Conservation (phyloP, 92 coral and sea anemone genomes). For the Micromussa lordhowensis region DNA sequence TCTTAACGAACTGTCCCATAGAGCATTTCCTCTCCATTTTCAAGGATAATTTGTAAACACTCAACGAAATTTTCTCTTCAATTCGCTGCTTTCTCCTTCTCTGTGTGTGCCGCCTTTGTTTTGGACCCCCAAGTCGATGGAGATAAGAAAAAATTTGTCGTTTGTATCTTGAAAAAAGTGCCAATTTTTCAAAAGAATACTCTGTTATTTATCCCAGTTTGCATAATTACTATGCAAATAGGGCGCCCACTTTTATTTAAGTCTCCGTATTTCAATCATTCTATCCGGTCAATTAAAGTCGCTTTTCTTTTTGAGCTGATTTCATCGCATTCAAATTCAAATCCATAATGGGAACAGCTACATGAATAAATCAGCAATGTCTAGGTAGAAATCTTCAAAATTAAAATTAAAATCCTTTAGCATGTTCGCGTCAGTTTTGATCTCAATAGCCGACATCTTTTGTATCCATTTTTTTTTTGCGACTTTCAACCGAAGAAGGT, state of each 20-base stretch:
- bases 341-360: slow-evolving; percentile 1
- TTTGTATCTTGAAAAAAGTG: not conserved
- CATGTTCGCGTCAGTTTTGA: not conserved
- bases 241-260: not conserved
- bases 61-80: not conserved
- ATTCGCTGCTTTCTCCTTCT: not conserved
- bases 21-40: not conserved
- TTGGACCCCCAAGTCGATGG: slow-evolving; percentile 16
- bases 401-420: not conserved
- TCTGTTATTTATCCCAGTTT: slow-evolving; percentile 2
- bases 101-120: not conserved
- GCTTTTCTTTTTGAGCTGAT: slow-evolving; percentile 18
- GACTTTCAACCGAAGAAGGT: not conserved
- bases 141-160: slow-evolving; percentile 1
- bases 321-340: slow-evolving; percentile 39
- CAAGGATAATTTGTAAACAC: slow-evolving; percentile 15
- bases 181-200: not conserved
- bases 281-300: slow-evolving; percentile 53
- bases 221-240: slow-evolving; percentile 26
- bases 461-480: not conserved
- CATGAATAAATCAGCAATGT: slow-evolving; percentile 12
- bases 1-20: not conserved
- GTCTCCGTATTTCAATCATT: not conserved
- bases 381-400: not conserved
- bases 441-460: not conserved